A percentile compares a stretch with the other conserved stretches of the same genome.
These are phyloP conservation scores for Drosophila teissieri DNA, from an alignment of 1,140 invertebrate species.

Conservation along the genomic window DNA sequence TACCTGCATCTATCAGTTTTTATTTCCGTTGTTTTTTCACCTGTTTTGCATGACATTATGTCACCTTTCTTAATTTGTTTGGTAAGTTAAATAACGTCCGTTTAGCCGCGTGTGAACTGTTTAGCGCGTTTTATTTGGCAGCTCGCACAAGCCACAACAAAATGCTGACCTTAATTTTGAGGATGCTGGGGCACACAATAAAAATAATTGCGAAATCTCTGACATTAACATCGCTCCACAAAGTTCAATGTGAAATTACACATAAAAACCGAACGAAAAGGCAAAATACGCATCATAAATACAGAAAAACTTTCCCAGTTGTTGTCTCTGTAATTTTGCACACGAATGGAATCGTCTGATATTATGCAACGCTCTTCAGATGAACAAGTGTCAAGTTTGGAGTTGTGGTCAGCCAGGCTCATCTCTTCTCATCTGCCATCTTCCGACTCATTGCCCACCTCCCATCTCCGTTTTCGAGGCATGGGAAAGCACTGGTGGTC, in stretches of 20 bases:
- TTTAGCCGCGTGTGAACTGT: conserved; percentile 41
- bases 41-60: conserved; percentile 41
- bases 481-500: conserved; percentile 17
- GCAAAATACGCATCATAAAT: conserved; percentile 30
- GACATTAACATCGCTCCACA: conserved; percentile 42
- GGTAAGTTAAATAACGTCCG: conserved; percentile 40
- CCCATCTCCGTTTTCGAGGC: not conserved
- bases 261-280: conserved; percentile 18
- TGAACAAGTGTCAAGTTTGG: conserved; percentile 62
- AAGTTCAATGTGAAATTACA: conserved; percentile 53
- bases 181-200: conserved; percentile 24
- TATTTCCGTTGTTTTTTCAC: conserved; percentile 15
- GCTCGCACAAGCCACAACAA: not conserved
- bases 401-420: conserved; percentile 43
- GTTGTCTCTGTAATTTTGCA: conserved; percentile 49
- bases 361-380: conserved; percentile 49
- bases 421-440: conserved; percentile 21
- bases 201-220: conserved; percentile 31
- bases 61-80: conserved; percentile 38
- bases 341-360: conserved; percentile 34
- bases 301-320: conserved; percentile 61
- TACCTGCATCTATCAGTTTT: conserved; percentile 24
- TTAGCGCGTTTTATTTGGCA: conserved; percentile 17
- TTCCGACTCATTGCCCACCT: conserved; percentile 28
- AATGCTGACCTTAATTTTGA: conserved; percentile 36